Conservation (phyloP, 2,113 vertebrate species). For the Hyla sarda region DNA sequence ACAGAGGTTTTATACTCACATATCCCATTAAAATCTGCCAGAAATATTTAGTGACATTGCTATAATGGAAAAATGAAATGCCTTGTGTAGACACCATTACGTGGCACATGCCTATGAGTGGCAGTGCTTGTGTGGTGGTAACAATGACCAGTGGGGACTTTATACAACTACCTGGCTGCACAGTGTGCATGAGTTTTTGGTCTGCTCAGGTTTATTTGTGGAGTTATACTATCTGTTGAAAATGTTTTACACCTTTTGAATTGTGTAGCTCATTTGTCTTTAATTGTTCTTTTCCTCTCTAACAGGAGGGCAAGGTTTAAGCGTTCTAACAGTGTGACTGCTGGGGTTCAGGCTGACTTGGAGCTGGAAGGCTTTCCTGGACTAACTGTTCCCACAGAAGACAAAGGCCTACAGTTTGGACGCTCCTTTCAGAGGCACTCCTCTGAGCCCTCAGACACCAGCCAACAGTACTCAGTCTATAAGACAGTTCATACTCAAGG, state of each 20-base stretch:
- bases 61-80: neutral
- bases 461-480: slow-evolving; percentile 89
- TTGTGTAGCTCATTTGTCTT: slow-evolving; percentile 5
- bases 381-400: slow-evolving; percentile 87
- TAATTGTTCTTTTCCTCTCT: slow-evolving; percentile 14
- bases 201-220: no score
- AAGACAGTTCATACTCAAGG: slow-evolving; percentile 97
- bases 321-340: slow-evolving; percentile 97
- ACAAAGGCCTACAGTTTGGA: slow-evolving; percentile 95
- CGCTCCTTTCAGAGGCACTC: slow-evolving; percentile 95
- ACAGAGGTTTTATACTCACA: no score
- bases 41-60: neutral
- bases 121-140: no score
- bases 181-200: no score
- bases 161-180: neutral
- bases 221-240: no score
- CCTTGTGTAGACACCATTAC: neutral
- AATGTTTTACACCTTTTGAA: no score
- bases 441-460: slow-evolving; percentile 88
- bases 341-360: slow-evolving; percentile 95
- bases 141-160: neutral
- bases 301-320: slow-evolving; percentile 91
- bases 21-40: neutral
- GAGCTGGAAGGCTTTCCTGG: slow-evolving; percentile 90
- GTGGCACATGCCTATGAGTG: no score